Percentiles rank a stretch among this genome's conserved stretches.
phyloP scores from a whole-genome alignment of 2,113 vertebrate species.

The Tragelaphus buxtoni region DNA sequence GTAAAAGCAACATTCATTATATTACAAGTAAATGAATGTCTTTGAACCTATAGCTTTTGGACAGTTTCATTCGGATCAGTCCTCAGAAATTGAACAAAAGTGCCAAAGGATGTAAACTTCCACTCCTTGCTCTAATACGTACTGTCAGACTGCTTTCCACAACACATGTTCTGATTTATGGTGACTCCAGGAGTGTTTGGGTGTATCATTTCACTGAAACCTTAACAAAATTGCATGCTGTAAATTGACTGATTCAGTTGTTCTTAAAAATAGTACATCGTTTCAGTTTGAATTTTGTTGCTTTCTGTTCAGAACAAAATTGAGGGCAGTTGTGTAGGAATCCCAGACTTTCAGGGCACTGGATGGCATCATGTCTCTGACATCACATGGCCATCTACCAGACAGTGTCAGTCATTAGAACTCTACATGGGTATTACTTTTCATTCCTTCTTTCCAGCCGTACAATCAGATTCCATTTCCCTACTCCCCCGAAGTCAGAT shows the following conservation, averaged over 20 bases:
- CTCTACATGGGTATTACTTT: neutral
- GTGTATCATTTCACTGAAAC: neutral
- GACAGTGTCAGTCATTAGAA: neutral
- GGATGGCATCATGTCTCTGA: neutral
- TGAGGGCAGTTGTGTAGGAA: neutral
- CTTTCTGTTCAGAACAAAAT: neutral
- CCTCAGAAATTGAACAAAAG: neutral
- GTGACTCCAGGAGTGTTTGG: neutral
- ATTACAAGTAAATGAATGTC: neutral
- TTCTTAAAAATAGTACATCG: neutral
- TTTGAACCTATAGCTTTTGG: neutral
- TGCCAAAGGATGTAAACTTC: neutral
- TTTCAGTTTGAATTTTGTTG: neutral
- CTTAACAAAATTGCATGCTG: neutral
- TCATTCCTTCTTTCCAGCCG: neutral
- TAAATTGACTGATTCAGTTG: neutral
- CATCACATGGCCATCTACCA: neutral
- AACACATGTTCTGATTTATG: neutral
- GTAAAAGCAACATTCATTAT: neutral
- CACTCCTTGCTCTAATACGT: neutral
- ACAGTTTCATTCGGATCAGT: neutral
- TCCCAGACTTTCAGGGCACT: neutral
- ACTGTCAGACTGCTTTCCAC: neutral
- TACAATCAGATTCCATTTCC: rapidly evolving
- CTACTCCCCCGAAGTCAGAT: too few species aligned